Evolutionary conservation across 2,888 invertebrate species (phyloP).

Genomic region (Agapostemon virescens): DNA sequence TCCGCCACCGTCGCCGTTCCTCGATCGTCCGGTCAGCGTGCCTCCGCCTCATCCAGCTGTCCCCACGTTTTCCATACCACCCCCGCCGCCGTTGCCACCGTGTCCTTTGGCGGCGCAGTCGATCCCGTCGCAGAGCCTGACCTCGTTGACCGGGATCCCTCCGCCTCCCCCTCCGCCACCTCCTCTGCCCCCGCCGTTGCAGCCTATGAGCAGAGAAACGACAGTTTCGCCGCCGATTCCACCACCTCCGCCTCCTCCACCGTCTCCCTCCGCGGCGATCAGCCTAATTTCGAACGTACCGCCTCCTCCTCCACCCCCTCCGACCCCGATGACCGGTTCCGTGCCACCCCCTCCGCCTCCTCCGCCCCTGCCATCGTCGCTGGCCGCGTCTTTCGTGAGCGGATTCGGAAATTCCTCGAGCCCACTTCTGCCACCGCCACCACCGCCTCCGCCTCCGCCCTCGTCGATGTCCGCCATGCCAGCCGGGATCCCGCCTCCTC

Average conservation of each 20-base stretch:
- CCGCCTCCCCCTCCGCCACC: conserved; percentile 55
- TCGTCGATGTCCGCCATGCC: background rate
- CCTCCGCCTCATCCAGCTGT: background rate
- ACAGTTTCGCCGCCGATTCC: conserved; percentile 22
- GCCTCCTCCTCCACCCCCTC: conserved; percentile 69
- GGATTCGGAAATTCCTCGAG: background rate
- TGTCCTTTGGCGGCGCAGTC: conserved; percentile 5
- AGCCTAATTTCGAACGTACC: conserved; percentile 43
- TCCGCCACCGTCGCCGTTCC: conserved; percentile 53
- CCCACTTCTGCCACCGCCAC: conserved; percentile 28
- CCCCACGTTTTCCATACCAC: conserved; percentile 42
- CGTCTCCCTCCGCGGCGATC: conserved; percentile 21
- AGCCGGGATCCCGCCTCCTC: conserved; percentile 26
- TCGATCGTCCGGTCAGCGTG: conserved; percentile 3
- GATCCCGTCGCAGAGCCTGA: conserved; percentile 9
- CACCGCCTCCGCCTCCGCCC: conserved; percentile 22
- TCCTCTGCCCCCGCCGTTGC: conserved; percentile 13
- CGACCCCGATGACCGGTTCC: conserved; percentile 3
- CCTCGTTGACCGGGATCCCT: conserved; percentile 28
- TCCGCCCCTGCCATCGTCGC: background rate
- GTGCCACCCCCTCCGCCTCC: conserved; percentile 43
- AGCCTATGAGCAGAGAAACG: conserved; percentile 26
- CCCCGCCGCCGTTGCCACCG: conserved; percentile 45
- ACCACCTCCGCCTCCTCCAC: conserved; percentile 29
- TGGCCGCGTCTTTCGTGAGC: background rate